phyloP scores from a whole-genome alignment of 1,140 invertebrate genomes.

The Ceratosolen solmsi region DNA sequence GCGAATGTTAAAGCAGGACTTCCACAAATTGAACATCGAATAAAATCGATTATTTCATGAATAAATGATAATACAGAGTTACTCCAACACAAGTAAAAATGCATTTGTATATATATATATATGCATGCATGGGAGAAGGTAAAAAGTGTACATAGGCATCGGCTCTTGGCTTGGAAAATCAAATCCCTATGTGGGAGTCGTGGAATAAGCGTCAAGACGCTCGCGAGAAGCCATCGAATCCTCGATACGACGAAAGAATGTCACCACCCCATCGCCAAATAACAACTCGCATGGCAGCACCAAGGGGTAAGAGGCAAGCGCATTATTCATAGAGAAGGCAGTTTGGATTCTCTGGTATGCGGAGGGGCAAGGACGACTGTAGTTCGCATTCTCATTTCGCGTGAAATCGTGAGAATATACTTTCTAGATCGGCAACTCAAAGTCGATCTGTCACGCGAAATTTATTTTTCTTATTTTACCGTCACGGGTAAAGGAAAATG shows the following conservation, averaged over 20 bases:
- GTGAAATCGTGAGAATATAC: conserved; percentile 30
- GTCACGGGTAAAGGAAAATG: background rate
- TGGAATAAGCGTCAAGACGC: background rate
- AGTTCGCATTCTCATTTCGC: conserved; percentile 15
- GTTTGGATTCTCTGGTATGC: conserved; percentile 20
- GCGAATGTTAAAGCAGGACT: background rate
- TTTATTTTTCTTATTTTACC: conserved; percentile 6
- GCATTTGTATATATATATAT: no score
- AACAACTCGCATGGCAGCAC: background rate
- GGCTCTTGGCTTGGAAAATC: background rate
- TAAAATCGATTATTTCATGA: conserved; percentile 2
- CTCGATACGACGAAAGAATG: conserved; percentile 10
- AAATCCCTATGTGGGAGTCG: background rate
- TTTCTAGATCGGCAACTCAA: background rate
- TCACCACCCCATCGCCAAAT: conserved; percentile 10
- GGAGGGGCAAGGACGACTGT: background rate
- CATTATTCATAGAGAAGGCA: background rate
- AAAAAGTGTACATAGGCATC: no score
- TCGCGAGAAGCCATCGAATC: conserved; percentile 6
- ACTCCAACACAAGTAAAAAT: background rate
- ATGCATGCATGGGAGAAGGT: no score
- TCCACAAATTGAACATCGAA: background rate
- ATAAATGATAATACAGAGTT: conserved; percentile 2
- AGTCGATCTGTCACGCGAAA: conserved; percentile 17
- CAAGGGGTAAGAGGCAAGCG: background rate